Evolutionary conservation across 2,888 invertebrate species (phyloP).

Genomic region (Acronicta psi): DNA sequence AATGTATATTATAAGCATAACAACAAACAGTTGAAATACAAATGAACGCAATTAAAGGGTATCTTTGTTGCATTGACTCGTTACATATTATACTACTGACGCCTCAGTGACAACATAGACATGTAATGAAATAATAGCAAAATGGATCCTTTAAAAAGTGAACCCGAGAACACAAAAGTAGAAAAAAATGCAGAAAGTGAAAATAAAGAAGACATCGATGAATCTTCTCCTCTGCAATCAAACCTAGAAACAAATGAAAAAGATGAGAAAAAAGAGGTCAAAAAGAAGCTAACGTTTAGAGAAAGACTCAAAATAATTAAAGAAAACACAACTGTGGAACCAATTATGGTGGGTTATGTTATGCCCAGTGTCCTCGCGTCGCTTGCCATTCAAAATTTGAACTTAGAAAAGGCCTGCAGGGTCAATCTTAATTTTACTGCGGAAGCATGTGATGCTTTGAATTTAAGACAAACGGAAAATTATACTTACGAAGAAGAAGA

Average conservation of each 20-base stretch:
- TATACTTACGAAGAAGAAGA: conserved; percentile 88
- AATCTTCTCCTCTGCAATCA: conserved; percentile 70
- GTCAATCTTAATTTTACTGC: conserved; percentile 93
- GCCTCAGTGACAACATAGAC: conserved; percentile 26
- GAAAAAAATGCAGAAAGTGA: conserved; percentile 54
- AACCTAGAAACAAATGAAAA: conserved; percentile 44
- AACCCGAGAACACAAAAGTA: conserved; percentile 34
- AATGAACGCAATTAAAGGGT: conserved; percentile 47
- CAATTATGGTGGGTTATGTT: conserved; percentile 92
- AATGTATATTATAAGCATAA: conserved; percentile 57
- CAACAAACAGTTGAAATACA: conserved; percentile 52
- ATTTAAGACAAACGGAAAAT: conserved; percentile 91
- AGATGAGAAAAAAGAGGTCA: conserved; percentile 53
- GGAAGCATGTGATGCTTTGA: conserved; percentile 93
- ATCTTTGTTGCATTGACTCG: conserved; percentile 49
- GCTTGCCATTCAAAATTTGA: conserved; percentile 93
- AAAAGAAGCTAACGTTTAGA: conserved; percentile 66
- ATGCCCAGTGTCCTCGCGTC: conserved; percentile 91
- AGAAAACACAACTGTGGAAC: conserved; percentile 91
- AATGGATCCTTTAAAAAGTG: conserved; percentile 41
- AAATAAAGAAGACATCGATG: conserved; percentile 61
- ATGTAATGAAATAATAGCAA: conserved; percentile 19
- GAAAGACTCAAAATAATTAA: conserved; percentile 78
- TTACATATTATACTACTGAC: conserved; percentile 41
- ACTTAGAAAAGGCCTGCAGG: conserved; percentile 93